Conservation (phyloP, 2,797 vertebrate genomes). For the Acanthurus lineatus region DNA sequence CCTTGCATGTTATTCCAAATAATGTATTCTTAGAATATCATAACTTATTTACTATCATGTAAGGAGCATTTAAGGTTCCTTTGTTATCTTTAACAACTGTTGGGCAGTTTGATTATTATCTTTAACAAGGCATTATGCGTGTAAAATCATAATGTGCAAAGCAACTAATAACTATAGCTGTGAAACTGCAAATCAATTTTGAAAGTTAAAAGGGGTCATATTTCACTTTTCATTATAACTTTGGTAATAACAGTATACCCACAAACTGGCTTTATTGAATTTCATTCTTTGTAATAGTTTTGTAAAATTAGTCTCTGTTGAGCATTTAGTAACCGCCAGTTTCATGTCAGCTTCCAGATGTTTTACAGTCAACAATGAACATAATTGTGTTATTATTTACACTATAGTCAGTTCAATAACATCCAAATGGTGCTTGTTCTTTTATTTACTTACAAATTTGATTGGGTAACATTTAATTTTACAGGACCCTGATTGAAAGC, state of each 20-base stretch:
- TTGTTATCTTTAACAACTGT: too few relatives aligned
- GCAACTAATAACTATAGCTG: background rate
- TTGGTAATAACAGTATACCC: background rate
- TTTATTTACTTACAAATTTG: slow-evolving; percentile 22
- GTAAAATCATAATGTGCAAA: background rate
- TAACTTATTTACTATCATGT: too few relatives aligned
- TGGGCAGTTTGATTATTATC: background rate
- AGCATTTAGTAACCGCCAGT: slow-evolving; percentile 16
- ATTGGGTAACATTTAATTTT: slow-evolving; percentile 12
- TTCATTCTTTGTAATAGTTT: slow-evolving; percentile 7
- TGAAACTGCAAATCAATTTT: background rate
- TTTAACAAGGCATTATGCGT: background rate
- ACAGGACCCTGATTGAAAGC: slow-evolving; percentile 1
- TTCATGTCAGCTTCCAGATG: slow-evolving; percentile 18
- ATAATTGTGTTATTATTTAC: slow-evolving; percentile 29
- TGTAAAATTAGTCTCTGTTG: background rate
- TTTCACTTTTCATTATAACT: background rate
- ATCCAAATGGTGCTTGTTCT: slow-evolving; percentile 17
- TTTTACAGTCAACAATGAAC: slow-evolving; percentile 23
- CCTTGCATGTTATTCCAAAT: too few relatives aligned
- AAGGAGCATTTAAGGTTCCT: too few relatives aligned
- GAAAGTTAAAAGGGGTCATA: background rate
- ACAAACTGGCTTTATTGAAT: slow-evolving; percentile 1
- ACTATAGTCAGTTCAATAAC: background rate
- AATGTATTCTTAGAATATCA: too few relatives aligned